Percentiles rank a stretch among this genome's conserved stretches.
Evolutionary conservation across 1,140 invertebrate genomes (phyloP).

Genomic region (Cardiocondyla obscurior): DNA sequence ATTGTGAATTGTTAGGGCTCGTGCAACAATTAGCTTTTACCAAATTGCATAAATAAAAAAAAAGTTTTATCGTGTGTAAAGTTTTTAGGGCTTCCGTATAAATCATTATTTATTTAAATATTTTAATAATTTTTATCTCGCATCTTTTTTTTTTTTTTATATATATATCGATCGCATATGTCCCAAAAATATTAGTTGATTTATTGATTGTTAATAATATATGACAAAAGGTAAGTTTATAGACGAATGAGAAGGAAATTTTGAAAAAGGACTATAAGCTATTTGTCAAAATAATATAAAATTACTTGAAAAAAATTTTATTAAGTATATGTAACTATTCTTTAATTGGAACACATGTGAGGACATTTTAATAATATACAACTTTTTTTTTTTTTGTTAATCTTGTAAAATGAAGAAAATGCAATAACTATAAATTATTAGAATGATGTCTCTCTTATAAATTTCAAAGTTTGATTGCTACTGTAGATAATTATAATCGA

Average conservation of each 20-base stretch:
- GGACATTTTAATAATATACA: conserved; percentile 23
- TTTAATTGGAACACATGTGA: conserved; percentile 5
- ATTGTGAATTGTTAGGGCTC: conserved; percentile 32
- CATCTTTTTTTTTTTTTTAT: no score
- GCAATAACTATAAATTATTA: conserved; percentile 2
- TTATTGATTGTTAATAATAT: conserved; percentile 27
- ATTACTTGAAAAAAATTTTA: background rate
- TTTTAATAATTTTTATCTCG: conserved; percentile 5
- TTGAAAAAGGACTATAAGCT: conserved; percentile 25
- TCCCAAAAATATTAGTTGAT: conserved; percentile 49
- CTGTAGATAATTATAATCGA: background rate
- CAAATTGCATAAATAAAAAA: background rate
- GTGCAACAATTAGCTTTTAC: conserved; percentile 5
- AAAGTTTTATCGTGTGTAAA: background rate
- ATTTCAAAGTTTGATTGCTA: background rate
- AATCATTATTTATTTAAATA: background rate
- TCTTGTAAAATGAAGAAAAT: background rate
- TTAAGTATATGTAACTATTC: conserved; percentile 5
- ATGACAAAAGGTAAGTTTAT: conserved; percentile 60
- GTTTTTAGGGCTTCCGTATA: background rate
- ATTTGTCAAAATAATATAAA: conserved; percentile 35
- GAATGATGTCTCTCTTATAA: conserved; percentile 3
- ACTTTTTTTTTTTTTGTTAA: no score
- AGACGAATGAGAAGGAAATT: conserved; percentile 26
- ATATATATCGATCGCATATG: conserved; percentile 46